These are phyloP conservation scores for Austrolebias charrua DNA, from an alignment of 2,797 vertebrate genomes.

Conservation along the genomic window DNA sequence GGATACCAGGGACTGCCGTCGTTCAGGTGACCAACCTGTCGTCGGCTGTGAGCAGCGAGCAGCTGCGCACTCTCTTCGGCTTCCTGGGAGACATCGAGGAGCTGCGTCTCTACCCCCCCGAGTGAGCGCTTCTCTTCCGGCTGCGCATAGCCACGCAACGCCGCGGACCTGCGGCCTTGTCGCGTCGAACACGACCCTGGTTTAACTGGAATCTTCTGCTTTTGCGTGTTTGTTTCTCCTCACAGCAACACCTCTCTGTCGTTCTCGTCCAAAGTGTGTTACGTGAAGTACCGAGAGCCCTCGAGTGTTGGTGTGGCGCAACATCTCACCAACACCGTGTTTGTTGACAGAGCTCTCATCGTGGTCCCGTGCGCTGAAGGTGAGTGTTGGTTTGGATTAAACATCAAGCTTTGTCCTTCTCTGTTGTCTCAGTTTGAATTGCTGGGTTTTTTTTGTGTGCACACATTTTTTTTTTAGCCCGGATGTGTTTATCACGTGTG, in stretches of 20 bases:
- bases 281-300: slow-evolving; percentile 96
- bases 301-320: slow-evolving; percentile 99
- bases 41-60: slow-evolving; percentile 92
- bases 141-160: slow-evolving; percentile 22
- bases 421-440: no score
- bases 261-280: slow-evolving; percentile 99
- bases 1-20: slow-evolving; percentile 85
- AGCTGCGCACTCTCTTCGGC: slow-evolving; percentile 95
- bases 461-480: no score
- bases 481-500: no score
- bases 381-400: slow-evolving; percentile 77
- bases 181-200: background rate
- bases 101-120: slow-evolving; percentile 94
- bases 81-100: slow-evolving; percentile 98
- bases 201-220: slow-evolving; percentile 4
- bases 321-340: slow-evolving; percentile 99
- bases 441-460: no score
- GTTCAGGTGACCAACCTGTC: slow-evolving; percentile 97
- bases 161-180: slow-evolving; percentile 59
- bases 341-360: slow-evolving; percentile 99
- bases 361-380: slow-evolving; percentile 98
- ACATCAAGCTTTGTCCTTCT: background rate
- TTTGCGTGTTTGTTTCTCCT: slow-evolving; percentile 48
- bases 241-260: slow-evolving; percentile 92
- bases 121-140: slow-evolving; percentile 83